Evolutionary conservation across 2,113 vertebrate genomes (phyloP).

Genomic region (Desmodus rotundus): DNA sequence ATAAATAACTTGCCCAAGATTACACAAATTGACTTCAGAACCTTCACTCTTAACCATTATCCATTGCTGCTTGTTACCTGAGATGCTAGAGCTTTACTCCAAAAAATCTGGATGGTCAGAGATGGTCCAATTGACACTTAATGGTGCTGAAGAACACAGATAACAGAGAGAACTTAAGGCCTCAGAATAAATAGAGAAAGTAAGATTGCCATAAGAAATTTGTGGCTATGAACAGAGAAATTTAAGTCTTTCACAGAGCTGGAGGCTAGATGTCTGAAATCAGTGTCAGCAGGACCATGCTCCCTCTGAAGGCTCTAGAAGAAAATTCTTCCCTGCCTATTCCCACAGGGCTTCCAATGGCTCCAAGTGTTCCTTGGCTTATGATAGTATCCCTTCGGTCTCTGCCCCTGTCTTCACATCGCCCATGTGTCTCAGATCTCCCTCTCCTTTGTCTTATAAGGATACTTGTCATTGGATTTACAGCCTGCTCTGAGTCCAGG

Average conservation of each 20-base stretch:
- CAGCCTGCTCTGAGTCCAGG: not conserved
- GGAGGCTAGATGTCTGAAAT: not conserved
- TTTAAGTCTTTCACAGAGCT: not conserved
- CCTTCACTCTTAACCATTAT: not conserved
- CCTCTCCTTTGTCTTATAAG: not conserved
- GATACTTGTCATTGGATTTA: not conserved
- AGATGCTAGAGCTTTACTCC: not conserved
- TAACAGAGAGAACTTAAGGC: not conserved
- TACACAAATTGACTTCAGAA: not conserved
- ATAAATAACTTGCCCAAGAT: not conserved
- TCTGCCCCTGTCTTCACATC: not conserved
- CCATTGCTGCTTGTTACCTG: not conserved
- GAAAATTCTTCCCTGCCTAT: not conserved
- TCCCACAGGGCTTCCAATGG: not conserved
- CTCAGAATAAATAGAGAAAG: not conserved
- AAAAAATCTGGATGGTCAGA: not conserved
- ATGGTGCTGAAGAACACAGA: not conserved
- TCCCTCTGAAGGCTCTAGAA: not conserved
- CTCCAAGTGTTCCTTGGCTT: not conserved
- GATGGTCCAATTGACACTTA: not conserved
- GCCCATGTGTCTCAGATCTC: not conserved
- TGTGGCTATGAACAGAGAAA: not conserved
- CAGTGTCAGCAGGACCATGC: not conserved
- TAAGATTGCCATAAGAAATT: not conserved
- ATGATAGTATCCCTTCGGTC: not conserved